These are phyloP conservation scores for Pegoplata infirma DNA, from an alignment of 2,888 invertebrate species.

Conservation along the genomic window DNA sequence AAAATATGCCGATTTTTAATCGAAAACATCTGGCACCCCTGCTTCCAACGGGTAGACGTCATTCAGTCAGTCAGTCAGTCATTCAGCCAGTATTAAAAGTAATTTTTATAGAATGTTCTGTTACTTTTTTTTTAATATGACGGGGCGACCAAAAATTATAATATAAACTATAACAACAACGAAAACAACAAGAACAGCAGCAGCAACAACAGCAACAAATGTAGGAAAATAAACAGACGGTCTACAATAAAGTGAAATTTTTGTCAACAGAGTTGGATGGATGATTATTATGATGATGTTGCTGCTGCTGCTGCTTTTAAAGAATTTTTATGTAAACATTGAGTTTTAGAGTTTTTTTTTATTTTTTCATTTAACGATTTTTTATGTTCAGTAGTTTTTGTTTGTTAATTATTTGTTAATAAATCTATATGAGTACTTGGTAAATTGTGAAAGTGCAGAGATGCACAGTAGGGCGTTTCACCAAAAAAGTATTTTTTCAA, in stretches of 20 bases:
- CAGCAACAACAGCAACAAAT: neutral
- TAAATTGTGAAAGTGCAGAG: too few species aligned
- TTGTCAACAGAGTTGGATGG: neutral
- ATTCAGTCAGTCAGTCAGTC: too few species aligned
- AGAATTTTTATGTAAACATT: neutral
- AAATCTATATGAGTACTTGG: too few species aligned
- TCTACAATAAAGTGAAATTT: slow-evolving; percentile 1
- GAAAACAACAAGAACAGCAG: too few species aligned
- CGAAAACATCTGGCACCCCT: too few species aligned
- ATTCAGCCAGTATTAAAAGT: neutral
- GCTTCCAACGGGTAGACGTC: neutral
- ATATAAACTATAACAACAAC: neutral
- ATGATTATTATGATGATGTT: neutral
- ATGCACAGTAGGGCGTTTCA: too few species aligned
- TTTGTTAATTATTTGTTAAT: neutral
- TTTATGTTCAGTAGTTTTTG: neutral
- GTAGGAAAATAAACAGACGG: slow-evolving; percentile 7
- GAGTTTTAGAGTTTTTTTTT: neutral
- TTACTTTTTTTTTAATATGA: neutral
- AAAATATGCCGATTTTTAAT: too few species aligned
- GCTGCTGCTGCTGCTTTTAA: neutral
- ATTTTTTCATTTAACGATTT: neutral
- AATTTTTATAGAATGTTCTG: neutral
- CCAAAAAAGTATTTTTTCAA: too few species aligned
- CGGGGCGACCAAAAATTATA: neutral